Evolutionary conservation across 2,888 invertebrate species (phyloP), one percentile per base, ranked within the genome.

Genomic region (Microctonus brassicae): DNA sequence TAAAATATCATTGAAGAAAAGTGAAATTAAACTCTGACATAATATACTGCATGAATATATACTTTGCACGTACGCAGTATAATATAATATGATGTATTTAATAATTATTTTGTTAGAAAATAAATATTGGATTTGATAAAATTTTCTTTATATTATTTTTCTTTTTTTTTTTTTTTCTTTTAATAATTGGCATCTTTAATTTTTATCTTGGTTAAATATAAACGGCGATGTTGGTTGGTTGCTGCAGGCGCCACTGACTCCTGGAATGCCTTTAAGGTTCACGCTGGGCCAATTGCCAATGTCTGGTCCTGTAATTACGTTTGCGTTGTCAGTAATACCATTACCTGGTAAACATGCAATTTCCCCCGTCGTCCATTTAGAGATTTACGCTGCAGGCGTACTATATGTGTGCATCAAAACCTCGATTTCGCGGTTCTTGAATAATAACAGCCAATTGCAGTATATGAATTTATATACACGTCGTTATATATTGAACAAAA

Each of bases 241-340:
- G 53, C 69, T 55, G 39, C 6, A 62, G 34, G 61, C 58, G 60
- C 58, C 36, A 52, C 24, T 52, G 57, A 69, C 53, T 62, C 22
- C 55, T 17, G 70, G 47, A 64, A 64, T 52, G 65, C 65, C 65
- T 65, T 24, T 22, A 70, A 60, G 52, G 66, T 39, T 53, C 33
- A 29, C 13, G 17, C 62, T 58, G 61, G 73, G 78, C 77, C 79
- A 81, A 84, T 85, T 83, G 82, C 77, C 80, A 81, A 82, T 81
- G 84, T 84, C 83, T 82, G 80, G 81, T 77, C 79, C 78, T 81
- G 82, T 83, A 85, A 86, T 85, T 83, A 82, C 79, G 79, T 86
- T 84, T 81, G 75, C 80, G 79, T 81, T 80, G 79, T 78, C 78
- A 78, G 81, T 84, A 83, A 86, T 81, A 75, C 79, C 77, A 76